Percentiles rank a stretch among this genome's conserved stretches.
phyloP scores from a whole-genome alignment of 1,140 invertebrate species.

The Eulimnadia texana region DNA sequence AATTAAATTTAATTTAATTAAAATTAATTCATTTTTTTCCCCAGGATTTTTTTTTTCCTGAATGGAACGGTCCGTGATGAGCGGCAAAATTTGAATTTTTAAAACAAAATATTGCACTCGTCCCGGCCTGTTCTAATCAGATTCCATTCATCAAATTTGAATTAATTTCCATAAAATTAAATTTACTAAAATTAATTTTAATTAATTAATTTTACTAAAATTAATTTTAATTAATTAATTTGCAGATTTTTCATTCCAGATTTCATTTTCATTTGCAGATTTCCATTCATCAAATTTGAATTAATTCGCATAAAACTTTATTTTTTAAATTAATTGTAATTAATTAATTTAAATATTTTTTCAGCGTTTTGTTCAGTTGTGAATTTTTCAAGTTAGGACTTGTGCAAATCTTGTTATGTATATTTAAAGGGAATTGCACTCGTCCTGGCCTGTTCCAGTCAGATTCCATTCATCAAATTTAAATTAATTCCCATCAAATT shows the following conservation, averaged over 20 bases:
- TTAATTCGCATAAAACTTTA: not conserved
- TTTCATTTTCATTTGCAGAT: not conserved
- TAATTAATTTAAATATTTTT: no score
- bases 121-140: conserved; percentile 25
- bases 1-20: not conserved
- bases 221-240: not conserved
- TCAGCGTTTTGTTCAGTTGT: no score
- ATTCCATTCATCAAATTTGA: not conserved
- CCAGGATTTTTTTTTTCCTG: not conserved
- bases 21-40: not conserved
- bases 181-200: not conserved
- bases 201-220: not conserved
- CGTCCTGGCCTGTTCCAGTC: conserved; percentile 26
- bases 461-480: not conserved
- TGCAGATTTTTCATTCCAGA: not conserved
- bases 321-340: not conserved
- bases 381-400: no score
- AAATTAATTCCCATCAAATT: not conserved
- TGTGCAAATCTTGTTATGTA: not conserved
- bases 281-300: not conserved
- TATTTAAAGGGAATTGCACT: conserved; percentile 23
- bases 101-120: conserved; percentile 27
- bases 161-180: not conserved
- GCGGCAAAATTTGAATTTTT: conserved; percentile 3
- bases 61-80: not conserved